Percentiles rank a stretch among this genome's conserved stretches.
These are phyloP conservation scores for Mastacembelus armatus DNA, from an alignment of 2,797 vertebrate genomes.

Conservation along the genomic window DNA sequence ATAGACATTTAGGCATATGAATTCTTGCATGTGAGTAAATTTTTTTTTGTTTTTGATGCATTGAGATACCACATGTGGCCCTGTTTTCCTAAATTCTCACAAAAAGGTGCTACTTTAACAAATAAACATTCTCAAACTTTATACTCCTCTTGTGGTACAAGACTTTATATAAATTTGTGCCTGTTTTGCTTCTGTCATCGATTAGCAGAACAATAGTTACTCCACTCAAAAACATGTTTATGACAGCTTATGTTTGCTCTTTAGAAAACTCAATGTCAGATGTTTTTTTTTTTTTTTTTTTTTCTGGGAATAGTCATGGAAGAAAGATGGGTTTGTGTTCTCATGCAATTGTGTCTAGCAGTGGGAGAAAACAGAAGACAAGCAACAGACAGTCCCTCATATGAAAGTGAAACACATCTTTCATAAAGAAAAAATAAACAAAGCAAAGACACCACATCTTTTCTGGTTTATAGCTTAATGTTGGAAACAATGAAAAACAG, in stretches of 20 bases:
- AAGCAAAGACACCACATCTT: slow-evolving; percentile 7
- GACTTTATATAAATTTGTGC: slow-evolving; percentile 18
- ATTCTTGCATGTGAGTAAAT: slow-evolving; percentile 51
- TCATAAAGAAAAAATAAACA: not conserved
- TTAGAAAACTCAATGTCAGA: slow-evolving; percentile 18
- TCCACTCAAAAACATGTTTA: slow-evolving; percentile 24
- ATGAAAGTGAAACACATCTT: slow-evolving; percentile 14
- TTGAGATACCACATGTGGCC: slow-evolving; percentile 50
- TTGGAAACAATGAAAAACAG: slow-evolving; percentile 8
- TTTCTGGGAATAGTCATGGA: slow-evolving; percentile 13
- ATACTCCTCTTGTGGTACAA: slow-evolving; percentile 1
- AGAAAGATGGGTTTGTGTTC: slow-evolving; percentile 12
- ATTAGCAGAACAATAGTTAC: slow-evolving; percentile 45
- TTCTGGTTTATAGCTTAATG: slow-evolving; percentile 3
- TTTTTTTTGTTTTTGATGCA: slow-evolving; percentile 60
- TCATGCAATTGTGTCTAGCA: slow-evolving; percentile 15
- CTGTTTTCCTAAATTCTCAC: slow-evolving; percentile 17
- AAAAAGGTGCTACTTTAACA: slow-evolving; percentile 36
- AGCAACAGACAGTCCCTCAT: slow-evolving; percentile 13
- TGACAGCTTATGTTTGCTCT: slow-evolving; percentile 33
- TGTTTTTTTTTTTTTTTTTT: not conserved
- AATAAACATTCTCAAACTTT: slow-evolving; percentile 24
- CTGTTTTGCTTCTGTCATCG: slow-evolving; percentile 28
- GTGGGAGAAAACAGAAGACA: slow-evolving; percentile 13
- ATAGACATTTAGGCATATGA: slow-evolving; percentile 32